A percentile compares a stretch with the other conserved stretches of the same genome.
Evolutionary conservation across 2,888 invertebrate genomes (phyloP).

Genomic region (Drosophila nr. medialis): DNA sequence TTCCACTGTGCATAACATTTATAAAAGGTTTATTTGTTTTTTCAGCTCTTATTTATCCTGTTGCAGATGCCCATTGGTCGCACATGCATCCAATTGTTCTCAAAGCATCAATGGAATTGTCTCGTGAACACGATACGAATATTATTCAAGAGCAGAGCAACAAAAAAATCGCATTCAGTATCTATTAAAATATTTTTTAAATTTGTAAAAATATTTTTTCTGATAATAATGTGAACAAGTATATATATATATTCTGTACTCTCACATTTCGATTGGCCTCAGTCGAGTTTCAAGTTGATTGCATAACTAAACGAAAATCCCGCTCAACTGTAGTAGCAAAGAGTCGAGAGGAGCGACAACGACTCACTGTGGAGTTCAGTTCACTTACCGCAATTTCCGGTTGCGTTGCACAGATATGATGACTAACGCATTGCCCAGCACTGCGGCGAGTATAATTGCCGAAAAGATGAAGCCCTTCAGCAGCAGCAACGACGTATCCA

Average conservation of each 20-base stretch:
- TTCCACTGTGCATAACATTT: slow-evolving; percentile 30
- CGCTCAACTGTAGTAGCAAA: neutral
- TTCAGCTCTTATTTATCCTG: slow-evolving; percentile 12
- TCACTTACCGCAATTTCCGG: slow-evolving; percentile 84
- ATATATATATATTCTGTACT: neutral
- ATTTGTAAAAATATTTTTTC: neutral
- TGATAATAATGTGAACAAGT: neutral
- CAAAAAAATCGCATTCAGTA: neutral
- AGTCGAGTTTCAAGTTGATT: neutral
- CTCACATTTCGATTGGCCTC: neutral
- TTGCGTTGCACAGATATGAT: slow-evolving; percentile 85
- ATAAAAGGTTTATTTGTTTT: slow-evolving; percentile 19
- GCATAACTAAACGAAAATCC: neutral
- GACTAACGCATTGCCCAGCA: slow-evolving; percentile 96
- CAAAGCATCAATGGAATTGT: too few relatives aligned
- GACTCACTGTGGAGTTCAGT: neutral
- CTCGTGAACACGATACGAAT: neutral
- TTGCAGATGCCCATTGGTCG: neutral
- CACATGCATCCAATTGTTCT: neutral
- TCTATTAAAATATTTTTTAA: neutral
- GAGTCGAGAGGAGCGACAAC: neutral
- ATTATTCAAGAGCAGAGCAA: neutral
- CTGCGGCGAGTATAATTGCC: slow-evolving; percentile 94
- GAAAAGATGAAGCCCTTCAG: slow-evolving; percentile 92
- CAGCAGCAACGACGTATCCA: slow-evolving; percentile 87